A percentile compares a stretch with the other conserved stretches of the same genome.
Evolutionary conservation across 2,113 vertebrate genomes (phyloP).

Genomic region (Engystomops pustulosus): DNA sequence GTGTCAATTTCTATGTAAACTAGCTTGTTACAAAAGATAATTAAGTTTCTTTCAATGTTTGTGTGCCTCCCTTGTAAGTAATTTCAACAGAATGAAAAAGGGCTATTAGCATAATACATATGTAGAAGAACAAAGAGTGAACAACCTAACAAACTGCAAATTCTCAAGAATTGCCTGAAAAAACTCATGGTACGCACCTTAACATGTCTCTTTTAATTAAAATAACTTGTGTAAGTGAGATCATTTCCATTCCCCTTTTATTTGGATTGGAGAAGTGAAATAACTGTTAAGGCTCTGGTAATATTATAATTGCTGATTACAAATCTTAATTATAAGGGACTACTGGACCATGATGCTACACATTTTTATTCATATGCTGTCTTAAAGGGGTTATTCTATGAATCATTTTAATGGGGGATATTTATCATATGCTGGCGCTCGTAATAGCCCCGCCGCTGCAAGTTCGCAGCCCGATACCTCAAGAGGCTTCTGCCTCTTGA

Average conservation of each 20-base stretch:
- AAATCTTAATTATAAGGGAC: neutral
- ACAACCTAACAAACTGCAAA: neutral
- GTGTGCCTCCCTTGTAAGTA: neutral
- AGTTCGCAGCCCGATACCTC: too few relatives aligned
- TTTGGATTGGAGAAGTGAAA: neutral
- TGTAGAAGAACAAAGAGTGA: conserved; percentile 1
- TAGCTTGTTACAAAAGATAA: neutral
- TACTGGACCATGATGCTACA: too few relatives aligned
- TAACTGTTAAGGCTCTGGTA: neutral
- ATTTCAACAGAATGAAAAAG: neutral
- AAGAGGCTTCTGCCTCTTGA: too few relatives aligned
- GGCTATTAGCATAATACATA: conserved; percentile 18
- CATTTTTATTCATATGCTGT: too few relatives aligned
- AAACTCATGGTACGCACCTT: conserved; percentile 8
- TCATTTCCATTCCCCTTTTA: neutral
- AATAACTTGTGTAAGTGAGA: conserved; percentile 7
- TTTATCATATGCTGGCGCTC: too few relatives aligned
- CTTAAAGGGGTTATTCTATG: too few relatives aligned
- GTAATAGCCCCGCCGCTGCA: too few relatives aligned
- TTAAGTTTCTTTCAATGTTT: neutral
- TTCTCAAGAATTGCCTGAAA: neutral
- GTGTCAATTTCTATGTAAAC: conserved; percentile 10
- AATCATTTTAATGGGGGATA: too few relatives aligned
- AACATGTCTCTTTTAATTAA: conserved; percentile 17
- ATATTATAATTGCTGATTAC: neutral